Evolutionary conservation across 2,888 invertebrate species (phyloP), one percentile per base, ranked within the genome.

Genomic region (Dynastes tityus): DNA sequence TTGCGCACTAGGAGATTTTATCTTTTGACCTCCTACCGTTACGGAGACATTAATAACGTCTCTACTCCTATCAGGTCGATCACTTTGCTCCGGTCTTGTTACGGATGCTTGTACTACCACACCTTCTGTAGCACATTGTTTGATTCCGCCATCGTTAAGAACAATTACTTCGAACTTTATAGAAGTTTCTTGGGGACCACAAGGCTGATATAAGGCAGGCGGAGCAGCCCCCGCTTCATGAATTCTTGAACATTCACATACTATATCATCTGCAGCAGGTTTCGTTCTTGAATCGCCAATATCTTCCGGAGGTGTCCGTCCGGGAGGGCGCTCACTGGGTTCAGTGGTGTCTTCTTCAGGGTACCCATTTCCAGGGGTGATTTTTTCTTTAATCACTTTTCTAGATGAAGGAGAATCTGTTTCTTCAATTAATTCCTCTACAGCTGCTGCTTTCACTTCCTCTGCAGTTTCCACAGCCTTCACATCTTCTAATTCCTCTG

Each of bases 211-310:
- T 6, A 84, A 76, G 16, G 79, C 70, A 29, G 85, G 85, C 40
- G 84, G 83, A n/a, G 85, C 85, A 49, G 82, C 84, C 37, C 86
- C 84, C n/a, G 82, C 79, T 11, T 84, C 81, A 22, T 65, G 82
- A 79, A 64, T 83, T 81, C 37, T 58, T 13, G 83, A 83, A 78
- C 85, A 85, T 82, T 86, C 85, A 70, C 84, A 85, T 9, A 77
- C 16, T 61, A 85, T 83, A 32, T 82, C 79, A 73, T 76, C 77
- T 45, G 70, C 76, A 9, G 74, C 76, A 74, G 80, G 81, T 9
- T 68, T 81, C 8, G 49, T 76, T 58, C 80, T 75, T 58, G 83
- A 82, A 70, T 84, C 85, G 22, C 83, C 83, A 40, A 83, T 75
- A 55, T 67, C 67, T 65, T 82, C 82, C 29, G 40, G 78, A 70